Evolutionary conservation across 1,140 invertebrate genomes (phyloP).

Genomic region (Bombus superbus): DNA sequence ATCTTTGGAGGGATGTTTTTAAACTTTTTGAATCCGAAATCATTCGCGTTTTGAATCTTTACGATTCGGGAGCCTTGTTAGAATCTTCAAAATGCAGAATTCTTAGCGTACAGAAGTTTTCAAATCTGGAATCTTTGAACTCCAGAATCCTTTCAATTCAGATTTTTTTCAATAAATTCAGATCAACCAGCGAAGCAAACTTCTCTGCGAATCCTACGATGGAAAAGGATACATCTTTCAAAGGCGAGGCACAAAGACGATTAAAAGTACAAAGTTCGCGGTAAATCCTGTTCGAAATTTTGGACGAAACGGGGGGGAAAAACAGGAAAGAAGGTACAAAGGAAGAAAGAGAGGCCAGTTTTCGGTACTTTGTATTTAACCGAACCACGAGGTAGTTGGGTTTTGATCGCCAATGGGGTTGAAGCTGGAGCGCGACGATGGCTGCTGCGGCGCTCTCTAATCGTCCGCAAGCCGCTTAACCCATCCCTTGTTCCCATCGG

Average conservation of each 20-base stretch:
- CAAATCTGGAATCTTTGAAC: not conserved
- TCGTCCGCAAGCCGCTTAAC: constrained; percentile 76
- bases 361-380: constrained; percentile 60
- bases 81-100: no score
- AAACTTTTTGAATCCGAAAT: rapidly evolving
- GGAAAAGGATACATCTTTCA: not conserved
- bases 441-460: constrained; percentile 70
- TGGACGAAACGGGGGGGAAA: not conserved
- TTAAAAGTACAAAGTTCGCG: not conserved
- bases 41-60: not conserved
- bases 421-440: constrained; percentile 63
- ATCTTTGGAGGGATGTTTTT: no score
- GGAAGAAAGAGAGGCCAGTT: not conserved
- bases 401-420: constrained; percentile 66
- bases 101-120: no score
- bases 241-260: not conserved
- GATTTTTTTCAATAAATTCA: not conserved
- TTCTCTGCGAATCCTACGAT: not conserved
- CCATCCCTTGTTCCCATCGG: constrained; percentile 21
- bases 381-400: constrained; percentile 53
- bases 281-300: not conserved
- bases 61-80: no score
- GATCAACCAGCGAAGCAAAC: not conserved
- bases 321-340: not conserved
- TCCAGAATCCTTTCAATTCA: not conserved